Evolutionary conservation across 2,888 invertebrate species (phyloP).

Genomic region (Tipula unca): DNA sequence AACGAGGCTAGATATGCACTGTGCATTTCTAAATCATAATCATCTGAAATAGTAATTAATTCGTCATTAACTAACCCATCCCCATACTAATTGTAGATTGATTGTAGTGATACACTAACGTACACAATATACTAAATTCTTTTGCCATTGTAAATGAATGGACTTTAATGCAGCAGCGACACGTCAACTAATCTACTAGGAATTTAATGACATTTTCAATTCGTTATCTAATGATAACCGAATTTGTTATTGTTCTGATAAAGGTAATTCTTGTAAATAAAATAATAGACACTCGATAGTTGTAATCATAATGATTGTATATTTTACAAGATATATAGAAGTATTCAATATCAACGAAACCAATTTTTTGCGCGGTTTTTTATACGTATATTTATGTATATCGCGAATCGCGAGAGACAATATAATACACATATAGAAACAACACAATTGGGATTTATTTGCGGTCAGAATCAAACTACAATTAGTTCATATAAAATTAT

Average conservation of each 20-base stretch:
- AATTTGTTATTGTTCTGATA: background rate
- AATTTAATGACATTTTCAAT: background rate
- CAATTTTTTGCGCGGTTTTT: background rate
- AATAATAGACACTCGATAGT: background rate
- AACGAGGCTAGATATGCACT: background rate
- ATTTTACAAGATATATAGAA: too few species aligned
- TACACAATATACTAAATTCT: background rate
- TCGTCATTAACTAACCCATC: background rate
- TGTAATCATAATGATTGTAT: too few species aligned
- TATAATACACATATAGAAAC: background rate
- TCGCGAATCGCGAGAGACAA: background rate
- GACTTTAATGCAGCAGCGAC: background rate
- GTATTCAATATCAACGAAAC: too few species aligned
- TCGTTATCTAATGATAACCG: background rate
- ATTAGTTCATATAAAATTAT: background rate
- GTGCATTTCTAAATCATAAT: background rate
- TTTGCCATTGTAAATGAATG: background rate
- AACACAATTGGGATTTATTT: background rate
- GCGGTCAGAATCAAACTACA: background rate
- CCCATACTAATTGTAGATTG: background rate
- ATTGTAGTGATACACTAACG: background rate
- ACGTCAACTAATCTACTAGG: background rate
- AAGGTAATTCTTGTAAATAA: background rate
- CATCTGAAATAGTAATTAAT: background rate
- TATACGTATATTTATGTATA: too few species aligned